A percentile compares a stretch with the other conserved stretches of the same genome.
phyloP scores from a whole-genome alignment of 2,888 invertebrate species.

The Lydus trimaculatus region DNA sequence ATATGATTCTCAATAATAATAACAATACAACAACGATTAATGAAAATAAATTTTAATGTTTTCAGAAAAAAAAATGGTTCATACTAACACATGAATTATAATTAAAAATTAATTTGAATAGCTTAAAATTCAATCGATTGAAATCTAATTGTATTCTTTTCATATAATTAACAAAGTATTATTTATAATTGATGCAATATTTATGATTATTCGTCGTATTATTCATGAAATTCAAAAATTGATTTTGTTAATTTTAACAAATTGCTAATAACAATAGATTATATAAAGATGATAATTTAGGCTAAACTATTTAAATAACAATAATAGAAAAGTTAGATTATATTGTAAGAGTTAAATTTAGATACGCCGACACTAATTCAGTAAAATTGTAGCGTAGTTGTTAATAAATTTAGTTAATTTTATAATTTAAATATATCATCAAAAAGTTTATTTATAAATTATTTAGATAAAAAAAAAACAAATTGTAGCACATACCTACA shows the following conservation, averaged over 20 bases:
- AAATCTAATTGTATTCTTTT: neutral
- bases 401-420: constrained; percentile 10
- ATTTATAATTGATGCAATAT: constrained; percentile 1
- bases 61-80: neutral
- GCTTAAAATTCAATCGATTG: neutral
- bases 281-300: neutral
- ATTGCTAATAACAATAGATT: neutral
- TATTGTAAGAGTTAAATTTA: constrained; percentile 17
- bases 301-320: neutral
- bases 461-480: neutral
- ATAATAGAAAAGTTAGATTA: constrained; percentile 6
- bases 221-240: neutral
- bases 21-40: neutral
- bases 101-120: no score
- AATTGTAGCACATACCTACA: neutral
- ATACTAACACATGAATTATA: neutral
- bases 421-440: neutral
- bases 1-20: neutral
- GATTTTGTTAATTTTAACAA: neutral
- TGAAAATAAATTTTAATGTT: neutral
- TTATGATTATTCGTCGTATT: neutral
- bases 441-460: constrained; percentile 1
- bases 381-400: constrained; percentile 13
- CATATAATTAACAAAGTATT: neutral
- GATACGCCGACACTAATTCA: constrained; percentile 16